Evolutionary conservation across 2,888 invertebrate genomes (phyloP).

Genomic region (Anorthoa munda): DNA sequence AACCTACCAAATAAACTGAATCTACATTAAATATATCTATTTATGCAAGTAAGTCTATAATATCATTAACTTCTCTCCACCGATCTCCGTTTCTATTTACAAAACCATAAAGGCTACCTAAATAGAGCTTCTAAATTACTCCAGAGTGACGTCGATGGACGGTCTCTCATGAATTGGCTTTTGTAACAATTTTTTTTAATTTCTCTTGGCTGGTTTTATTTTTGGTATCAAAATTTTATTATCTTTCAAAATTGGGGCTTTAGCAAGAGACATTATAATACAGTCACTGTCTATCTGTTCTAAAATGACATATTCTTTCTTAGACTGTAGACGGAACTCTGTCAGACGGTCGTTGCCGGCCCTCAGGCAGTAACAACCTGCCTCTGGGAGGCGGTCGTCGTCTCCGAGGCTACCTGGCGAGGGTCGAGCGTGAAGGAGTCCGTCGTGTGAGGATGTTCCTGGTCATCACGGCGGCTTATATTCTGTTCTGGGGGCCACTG

Average conservation of each 20-base stretch:
- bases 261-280: neutral
- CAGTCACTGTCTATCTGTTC: neutral
- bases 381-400: constrained; percentile 93
- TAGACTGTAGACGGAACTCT: constrained; percentile 87
- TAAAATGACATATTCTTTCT: constrained; percentile 12
- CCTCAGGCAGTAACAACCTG: constrained; percentile 79
- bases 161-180: constrained; percentile 30
- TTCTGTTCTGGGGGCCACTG: constrained; percentile 97
- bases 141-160: constrained; percentile 2
- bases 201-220: constrained; percentile 38
- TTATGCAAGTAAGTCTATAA: constrained; percentile 24
- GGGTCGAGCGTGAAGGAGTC: constrained; percentile 95
- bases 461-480: constrained; percentile 95
- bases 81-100: constrained; percentile 16
- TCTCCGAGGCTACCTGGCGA: constrained; percentile 94
- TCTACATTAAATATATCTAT: neutral
- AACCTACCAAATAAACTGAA: neutral
- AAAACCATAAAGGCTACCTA: constrained; percentile 23
- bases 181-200: constrained; percentile 37
- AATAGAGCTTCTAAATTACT: constrained; percentile 40
- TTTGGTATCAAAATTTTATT: constrained; percentile 31
- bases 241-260: constrained; percentile 23
- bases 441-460: constrained; percentile 96
- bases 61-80: constrained; percentile 19
- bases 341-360: constrained; percentile 81